Base-by-base conservation (phyloP, 2,888 invertebrate species). In the Cosmia trapezina region DNA sequence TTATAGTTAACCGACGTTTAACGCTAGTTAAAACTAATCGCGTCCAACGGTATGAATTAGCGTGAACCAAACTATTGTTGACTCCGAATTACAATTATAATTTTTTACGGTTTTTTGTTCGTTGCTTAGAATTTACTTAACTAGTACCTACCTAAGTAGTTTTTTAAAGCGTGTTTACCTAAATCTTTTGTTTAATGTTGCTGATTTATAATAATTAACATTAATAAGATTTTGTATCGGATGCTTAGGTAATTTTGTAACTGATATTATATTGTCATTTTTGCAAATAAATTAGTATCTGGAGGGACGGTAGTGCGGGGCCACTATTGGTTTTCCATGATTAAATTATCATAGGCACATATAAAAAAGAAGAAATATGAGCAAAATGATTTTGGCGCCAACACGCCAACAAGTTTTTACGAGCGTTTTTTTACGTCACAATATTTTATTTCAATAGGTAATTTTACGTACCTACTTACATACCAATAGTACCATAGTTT, bases 61-160 rank as follows among this genome's bases (percentile, higher is more conserved):
- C 90, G 87, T 89, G 89, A 89, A 88, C 80, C 70, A 33, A 65
- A 76, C 71, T 68, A 80, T 89, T 81, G 78, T 78, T 60, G 59
- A 68, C 47, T 78, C 68, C 33, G 54, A 80, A 77, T 85, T 76
- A 64, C 41, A 81, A 56, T 76, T 81, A 69, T 60, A 81, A 79
- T 67, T 76, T 57, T 74, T 72, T 17, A 63, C 37, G 14, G 28
- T 54, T 43, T 71, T 57, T 68, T 66, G 45, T 54, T 37, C 19
- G 8, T 28, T 64, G 11, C 11, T 19, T 45, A 41, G 7, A 19
- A 66, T 81, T 81, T 67, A 51, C 60, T 71, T n/a, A 59, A 2
- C 53, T 47, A 45, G 14, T 76, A 67, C n/a, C n/a, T n/a, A n/a
- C n/a, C n/a, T n/a, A 53, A 17, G 41, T 17, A 47, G 28, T 49